Base-by-base conservation (phyloP, 2,888 invertebrate genomes). In the Eupithecia dodoneata region DNA sequence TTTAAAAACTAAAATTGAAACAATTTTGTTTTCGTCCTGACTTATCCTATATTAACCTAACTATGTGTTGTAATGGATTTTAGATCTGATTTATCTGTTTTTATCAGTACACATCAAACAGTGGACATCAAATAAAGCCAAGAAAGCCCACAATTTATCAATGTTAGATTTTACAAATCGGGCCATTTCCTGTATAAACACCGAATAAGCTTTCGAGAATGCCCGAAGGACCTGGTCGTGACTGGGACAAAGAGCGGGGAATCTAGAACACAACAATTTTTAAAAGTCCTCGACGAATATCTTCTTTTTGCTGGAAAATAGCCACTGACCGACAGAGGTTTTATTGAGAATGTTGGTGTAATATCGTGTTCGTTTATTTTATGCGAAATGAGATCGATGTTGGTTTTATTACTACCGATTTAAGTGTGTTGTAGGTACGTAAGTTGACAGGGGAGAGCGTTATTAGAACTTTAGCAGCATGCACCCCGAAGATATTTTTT, bases 221-320 rank as follows among this genome's bases (percentile, higher is more conserved):
- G 80, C 81, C 87, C 86, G 67, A 81, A 90, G 88, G 88, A 89
- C 83, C 77, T 82, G 85, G 83, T 87, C 90, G 91, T 91, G 90
- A 91, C 90, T 88, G 77, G 88, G 87, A 91, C 91, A 91, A 91
- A 91, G 89, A 87, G 85, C 80, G 83, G 81, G 82, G 87, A 89
- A 90, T 90, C 88, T 90, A 85, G 86, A 86, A 84, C 87, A 85
- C 86, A 86, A 89, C 87, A 87, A 87, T 88, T 91, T 91, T 89
- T 85, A 84, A 90, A 87, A 88, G 80, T 88, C 84, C 79, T 65
- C 79, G 78, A 82, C 84, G 86, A 88, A 87, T 87, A 86, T 85
- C 83, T 86, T 85, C 86, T 83, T 82, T 84, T 75, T 69, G 10
- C 63, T 74, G 80, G 79, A 76, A 79, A 82, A 81, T 81, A 80